Base-by-base conservation (phyloP, 2,797 vertebrate species). In the Margarornis squamiger region DNA sequence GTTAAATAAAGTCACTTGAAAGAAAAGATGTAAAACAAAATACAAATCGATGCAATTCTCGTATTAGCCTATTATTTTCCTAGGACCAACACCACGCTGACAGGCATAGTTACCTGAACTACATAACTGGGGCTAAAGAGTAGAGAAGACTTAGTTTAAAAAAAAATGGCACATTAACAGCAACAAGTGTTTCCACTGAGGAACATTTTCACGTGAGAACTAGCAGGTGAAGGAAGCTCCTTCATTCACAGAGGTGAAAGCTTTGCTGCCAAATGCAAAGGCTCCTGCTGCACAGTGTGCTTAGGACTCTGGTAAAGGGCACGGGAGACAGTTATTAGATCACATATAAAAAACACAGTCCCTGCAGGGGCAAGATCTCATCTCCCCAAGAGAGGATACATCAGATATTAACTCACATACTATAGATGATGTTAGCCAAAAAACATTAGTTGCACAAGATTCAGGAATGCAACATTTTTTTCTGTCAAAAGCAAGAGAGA, bases 391-490 rank as follows among this genome's bases (percentile, higher is more conserved):
- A 93, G 95, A 96, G 87, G 87, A 95, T 83, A 49, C 80, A 82
- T 93, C 88, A 94, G 87, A 79, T 89, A 92, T 90, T 90, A 94
- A 97, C 73, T 91, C 87, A 75, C 58, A 93, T 70, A 77, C 94
- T 78, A 77, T 74, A 91, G 90, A 76, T 52, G 45, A 74, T 62
- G 65, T 49, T 70, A 92, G 94, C 94, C 96, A 97, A 96, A 96
- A 93, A 93, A 83, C 43, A 83, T 62, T 20, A 49, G 81, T 95
- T 96, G 93, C 95, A 93, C 95, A 97, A 96, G 94, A 81, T 67
- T 91, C 63, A 93, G 90, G 94, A 96, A 97, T 89, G 94, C 62
- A 95, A 67, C 52, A 8, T 38, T 81, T 92, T 94, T 92, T 93
- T 72, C 88, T 96, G 61, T 72, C 82, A 93, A 90, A 91, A 95